Percentiles rank a stretch among this genome's conserved stretches.
Conservation (phyloP, 2,888 invertebrate genomes). For the Leptogaster cylindrica region DNA sequence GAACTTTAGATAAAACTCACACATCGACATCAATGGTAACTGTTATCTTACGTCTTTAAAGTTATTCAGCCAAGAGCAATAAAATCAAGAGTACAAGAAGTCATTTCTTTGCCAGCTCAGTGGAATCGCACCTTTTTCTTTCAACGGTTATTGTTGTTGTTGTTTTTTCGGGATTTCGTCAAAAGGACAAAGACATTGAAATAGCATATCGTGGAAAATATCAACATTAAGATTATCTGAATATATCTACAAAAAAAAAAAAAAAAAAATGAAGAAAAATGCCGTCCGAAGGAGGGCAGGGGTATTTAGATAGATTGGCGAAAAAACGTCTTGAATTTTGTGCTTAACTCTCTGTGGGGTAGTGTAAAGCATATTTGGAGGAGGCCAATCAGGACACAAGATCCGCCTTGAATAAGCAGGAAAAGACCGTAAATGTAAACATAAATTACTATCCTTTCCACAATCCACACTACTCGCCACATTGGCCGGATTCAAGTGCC, state of each 20-base stretch:
- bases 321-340: background rate
- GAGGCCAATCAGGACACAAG: conserved; percentile 4
- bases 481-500: no score
- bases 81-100: conserved; percentile 35
- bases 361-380: conserved; percentile 10
- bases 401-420: conserved; percentile 17
- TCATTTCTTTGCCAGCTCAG: conserved; percentile 34
- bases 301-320: background rate
- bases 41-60: conserved; percentile 30
- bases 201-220: conserved; percentile 9
- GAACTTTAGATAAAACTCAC: conserved; percentile 41
- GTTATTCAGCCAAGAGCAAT: conserved; percentile 37
- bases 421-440: conserved; percentile 26
- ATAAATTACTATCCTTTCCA: conserved; percentile 33
- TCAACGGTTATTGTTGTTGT: no score
- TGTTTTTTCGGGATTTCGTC: background rate
- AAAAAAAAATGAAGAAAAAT: conserved; percentile 14
- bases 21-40: conserved; percentile 27
- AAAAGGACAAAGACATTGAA: background rate
- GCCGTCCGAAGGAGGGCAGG: background rate
- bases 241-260: no score
- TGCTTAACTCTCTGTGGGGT: background rate
- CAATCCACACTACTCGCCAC: no score
- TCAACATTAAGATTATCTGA: conserved; percentile 32
- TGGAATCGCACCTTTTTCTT: conserved; percentile 22